Base-by-base conservation (phyloP, 2,797 vertebrate genomes). In the Fundulus diaphanus region DNA sequence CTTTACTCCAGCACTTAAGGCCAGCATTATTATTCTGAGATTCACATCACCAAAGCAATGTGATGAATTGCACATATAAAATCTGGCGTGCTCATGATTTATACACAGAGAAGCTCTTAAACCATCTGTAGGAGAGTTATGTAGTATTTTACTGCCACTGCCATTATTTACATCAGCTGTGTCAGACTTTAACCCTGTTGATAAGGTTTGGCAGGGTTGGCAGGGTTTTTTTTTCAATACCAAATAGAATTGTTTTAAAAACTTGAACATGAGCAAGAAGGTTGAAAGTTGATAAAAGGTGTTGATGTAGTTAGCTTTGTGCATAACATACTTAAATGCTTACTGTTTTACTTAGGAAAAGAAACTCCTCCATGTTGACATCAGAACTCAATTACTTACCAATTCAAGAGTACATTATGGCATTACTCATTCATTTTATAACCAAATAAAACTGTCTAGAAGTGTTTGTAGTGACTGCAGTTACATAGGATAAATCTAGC, bases 181-280 rank as follows among this genome's bases (percentile, higher is more conserved):
- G 79, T 81, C 81, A 72, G 76, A 82, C 51, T 78, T 73, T 72
- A 42, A 56, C 40, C 31, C 68, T 69, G 48, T 81, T 81, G 76
- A 51, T 22, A 51, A 24, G 59, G 1, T 11, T 40, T 24, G 22
- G 33, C 8, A 12, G 22, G n/a, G n/a, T n/a, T n/a, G n/a, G 22
- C 22, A 63, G 59, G 22, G 11, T 63, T 22, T 24, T 24, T 63
- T 22, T 24, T 24, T 5, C 13, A 40, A 37, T 37, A 24, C 11
- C 22, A 63, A n/a, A 63, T n/a, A 13, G 59, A 5, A 63, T 63
- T 63, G 5, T 24, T 63, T 37, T 63, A 37, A 63, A 37, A 63
- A 40, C 22, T 24, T 1, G 0, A 22, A 20, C 35, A 24, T 12
- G 59, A 37, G 20, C 33, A 37, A 51, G 40, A 9, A 63, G 22